Evolutionary conservation across 1,140 invertebrate species (phyloP), one percentile per base, ranked within the genome.

Genomic region (Marisa cornuarietis): DNA sequence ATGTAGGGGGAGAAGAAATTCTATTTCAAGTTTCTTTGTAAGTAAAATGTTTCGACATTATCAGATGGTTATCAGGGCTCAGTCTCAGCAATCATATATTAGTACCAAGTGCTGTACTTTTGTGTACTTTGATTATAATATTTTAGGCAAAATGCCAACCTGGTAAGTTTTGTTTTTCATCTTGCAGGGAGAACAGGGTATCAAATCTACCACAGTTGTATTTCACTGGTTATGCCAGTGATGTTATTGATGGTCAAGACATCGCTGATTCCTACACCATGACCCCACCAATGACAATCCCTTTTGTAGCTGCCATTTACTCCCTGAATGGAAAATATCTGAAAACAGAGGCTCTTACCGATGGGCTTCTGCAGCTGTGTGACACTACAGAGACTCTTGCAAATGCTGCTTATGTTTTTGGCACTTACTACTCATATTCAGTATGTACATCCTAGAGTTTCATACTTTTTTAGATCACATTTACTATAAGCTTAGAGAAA

Each of bases 331-430:
- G 91, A 22, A 78, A 85, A 49, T 92, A 88, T 79, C 80, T 91
- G 61, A 90, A 90, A 11, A 71, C 90, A 5, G 78, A 76, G 4
- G 76, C 83, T 9, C 83, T 90, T 1, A 84, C 71, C 2, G 88
- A 87, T 51, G 88, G 90, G 72, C 82, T 87, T 24, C 82, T 93
- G 42, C 90, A 92, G 81, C 84, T 93, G 9, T 93, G 92, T 92
- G 88, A 92, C 85, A 83, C 89, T 74, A 81, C 93, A 87, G 81
- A 90, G 84, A 81, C 85, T 88, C 78, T 90, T 88, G 82, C 93
- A 88, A 81, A 93, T 91, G 86, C 92, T 90, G 85, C 92, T 89
- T 91, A 93, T 72, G 88, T 90, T 79, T 94, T 94, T 91, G 93
- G 93, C 54, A 90, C 93, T 61, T 92, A 92, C 81, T 92, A 92